Percentiles rank a stretch among this genome's conserved stretches.
These are phyloP conservation scores for Clamator glandarius DNA, from an alignment of 2,797 vertebrate species.

Conservation along the genomic window DNA sequence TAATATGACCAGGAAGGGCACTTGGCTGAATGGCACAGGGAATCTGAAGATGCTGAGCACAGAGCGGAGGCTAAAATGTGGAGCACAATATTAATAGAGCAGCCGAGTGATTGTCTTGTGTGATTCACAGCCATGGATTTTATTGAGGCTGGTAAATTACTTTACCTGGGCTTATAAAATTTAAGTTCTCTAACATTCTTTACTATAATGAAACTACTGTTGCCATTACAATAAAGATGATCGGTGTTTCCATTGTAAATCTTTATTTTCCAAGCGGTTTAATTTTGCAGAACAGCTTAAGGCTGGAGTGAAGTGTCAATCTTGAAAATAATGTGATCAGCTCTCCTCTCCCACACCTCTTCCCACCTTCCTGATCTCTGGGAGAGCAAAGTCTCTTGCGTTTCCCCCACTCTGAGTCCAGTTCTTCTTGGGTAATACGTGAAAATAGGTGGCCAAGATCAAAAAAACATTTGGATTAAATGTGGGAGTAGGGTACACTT, in stretches of 20 bases:
- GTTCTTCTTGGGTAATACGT: neutral
- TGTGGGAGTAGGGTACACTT: neutral
- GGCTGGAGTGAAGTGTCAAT: neutral
- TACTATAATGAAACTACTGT: constrained; percentile 56
- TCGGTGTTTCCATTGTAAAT: constrained; percentile 69
- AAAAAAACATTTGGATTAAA: neutral
- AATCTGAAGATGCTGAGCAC: constrained; percentile 36
- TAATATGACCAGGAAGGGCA: constrained; percentile 3
- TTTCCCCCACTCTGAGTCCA: neutral
- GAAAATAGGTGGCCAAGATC: neutral
- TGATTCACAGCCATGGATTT: constrained; percentile 35
- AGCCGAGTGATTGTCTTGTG: constrained; percentile 29
- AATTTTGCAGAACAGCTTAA: constrained; percentile 42
- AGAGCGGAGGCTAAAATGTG: constrained; percentile 50
- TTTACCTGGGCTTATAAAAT: constrained; percentile 44
- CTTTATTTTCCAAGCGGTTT: constrained; percentile 31
- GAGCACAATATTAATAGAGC: neutral
- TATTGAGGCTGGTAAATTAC: constrained; percentile 51
- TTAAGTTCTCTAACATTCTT: constrained; percentile 53
- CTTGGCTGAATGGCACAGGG: neutral
- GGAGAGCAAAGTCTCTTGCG: constrained; percentile 25
- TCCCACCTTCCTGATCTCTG: neutral
- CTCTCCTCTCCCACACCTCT: neutral
- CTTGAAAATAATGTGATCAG: neutral
- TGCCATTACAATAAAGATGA: constrained; percentile 58